A percentile compares a stretch with the other conserved stretches of the same genome.
Conservation (phyloP, 1,140 invertebrate species). For the Schlechtendalia chinensis region DNA sequence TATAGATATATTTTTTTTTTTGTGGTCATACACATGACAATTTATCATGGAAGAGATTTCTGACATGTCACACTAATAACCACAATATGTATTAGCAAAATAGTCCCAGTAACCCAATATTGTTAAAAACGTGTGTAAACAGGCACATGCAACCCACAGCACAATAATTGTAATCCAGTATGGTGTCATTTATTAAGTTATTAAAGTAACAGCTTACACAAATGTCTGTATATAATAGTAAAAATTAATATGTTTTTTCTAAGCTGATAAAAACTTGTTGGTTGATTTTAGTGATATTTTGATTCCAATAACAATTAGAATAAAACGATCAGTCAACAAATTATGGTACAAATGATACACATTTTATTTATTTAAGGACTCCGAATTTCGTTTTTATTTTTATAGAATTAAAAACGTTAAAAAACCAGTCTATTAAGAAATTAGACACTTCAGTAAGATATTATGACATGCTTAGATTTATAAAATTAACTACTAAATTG, state of each 20-base stretch:
- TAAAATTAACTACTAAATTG: no score
- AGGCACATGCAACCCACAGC: no score
- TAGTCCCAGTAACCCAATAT: not conserved
- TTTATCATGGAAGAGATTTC: not conserved
- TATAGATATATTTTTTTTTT: no score
- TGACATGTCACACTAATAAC: not conserved
- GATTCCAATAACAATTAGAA: not conserved
- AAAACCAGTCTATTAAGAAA: no score
- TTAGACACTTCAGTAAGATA: no score
- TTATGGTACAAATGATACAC: not conserved
- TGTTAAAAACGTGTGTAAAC: not conserved
- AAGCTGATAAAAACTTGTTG: not conserved
- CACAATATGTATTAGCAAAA: not conserved
- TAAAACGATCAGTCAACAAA: not conserved
- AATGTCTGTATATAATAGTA: not conserved
- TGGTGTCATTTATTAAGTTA: not conserved
- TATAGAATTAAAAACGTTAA: no score
- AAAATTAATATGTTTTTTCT: not conserved
- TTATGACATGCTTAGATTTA: no score
- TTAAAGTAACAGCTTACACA: not conserved
- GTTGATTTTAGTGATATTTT: not conserved
- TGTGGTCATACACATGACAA: constrained; percentile 5
- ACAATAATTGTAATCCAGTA: not conserved
- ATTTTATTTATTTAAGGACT: no score
- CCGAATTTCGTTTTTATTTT: no score